Percentiles rank a stretch among this genome's conserved stretches.
Evolutionary conservation across 2,113 vertebrate species (phyloP).

Genomic region (Chaetura pelagica): DNA sequence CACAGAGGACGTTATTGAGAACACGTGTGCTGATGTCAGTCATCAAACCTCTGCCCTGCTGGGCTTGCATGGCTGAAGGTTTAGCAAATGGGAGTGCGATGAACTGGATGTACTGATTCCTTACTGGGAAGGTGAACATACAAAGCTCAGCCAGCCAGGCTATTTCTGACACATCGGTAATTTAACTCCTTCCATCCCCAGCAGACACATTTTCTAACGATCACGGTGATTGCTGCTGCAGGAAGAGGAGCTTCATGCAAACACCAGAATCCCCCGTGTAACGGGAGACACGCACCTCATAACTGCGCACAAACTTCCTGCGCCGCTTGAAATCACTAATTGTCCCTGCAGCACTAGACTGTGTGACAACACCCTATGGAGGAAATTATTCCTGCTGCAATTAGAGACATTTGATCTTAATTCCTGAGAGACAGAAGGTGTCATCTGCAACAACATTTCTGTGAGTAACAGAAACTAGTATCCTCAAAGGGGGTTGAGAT

Average conservation of each 20-base stretch:
- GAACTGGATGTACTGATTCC: neutral
- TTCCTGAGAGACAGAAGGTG: neutral
- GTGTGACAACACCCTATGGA: neutral
- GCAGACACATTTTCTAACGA: neutral
- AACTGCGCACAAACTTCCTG: neutral
- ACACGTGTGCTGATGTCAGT: rapidly evolving
- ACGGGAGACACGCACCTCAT: neutral
- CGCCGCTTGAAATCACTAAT: neutral
- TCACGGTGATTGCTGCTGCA: neutral
- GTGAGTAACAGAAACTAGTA: neutral
- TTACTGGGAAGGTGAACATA: neutral
- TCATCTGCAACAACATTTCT: neutral
- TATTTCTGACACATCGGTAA: neutral
- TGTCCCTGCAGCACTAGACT: neutral
- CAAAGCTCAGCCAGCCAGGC: neutral
- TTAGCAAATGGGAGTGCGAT: neutral
- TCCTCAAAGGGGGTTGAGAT: neutral
- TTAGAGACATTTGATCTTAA: neutral
- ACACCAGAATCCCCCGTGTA: neutral
- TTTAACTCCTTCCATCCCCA: neutral
- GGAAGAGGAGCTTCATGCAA: neutral
- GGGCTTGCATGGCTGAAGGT: neutral
- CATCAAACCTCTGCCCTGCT: neutral
- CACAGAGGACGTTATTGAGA: neutral
- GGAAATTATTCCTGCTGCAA: neutral